Evolutionary conservation across 2,113 vertebrate genomes (phyloP), one percentile per base, ranked within the genome.

Genomic region (Aspiorhynchus laticeps): DNA sequence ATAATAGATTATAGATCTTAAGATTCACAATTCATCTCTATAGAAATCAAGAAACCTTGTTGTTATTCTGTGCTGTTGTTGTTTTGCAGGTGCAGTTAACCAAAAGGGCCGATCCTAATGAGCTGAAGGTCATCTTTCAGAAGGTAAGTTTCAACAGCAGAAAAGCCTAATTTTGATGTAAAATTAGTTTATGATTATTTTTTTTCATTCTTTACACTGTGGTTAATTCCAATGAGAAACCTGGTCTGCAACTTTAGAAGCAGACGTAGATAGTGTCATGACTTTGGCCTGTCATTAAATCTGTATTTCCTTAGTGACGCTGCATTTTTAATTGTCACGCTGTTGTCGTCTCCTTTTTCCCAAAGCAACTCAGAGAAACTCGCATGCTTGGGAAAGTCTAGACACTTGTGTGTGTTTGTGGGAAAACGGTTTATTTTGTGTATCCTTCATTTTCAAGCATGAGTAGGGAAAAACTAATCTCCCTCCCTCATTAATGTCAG

Each of bases 91-190:
- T 98, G 90, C 97, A 97, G 78, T 96, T 94, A 67, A 97, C 96
- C 88, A 99, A 96, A 95, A 94, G 98, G 85, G 98, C 97, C 73
- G 98, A 99, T 92, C 96, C 97, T 5, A 95, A 83, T 87, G 98
- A 98, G 88, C 95, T 99, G 46, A 97, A 97, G 89, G 91, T 69
- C 88, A 95, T 99, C 93, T 99, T 99, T 92, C 95, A 97, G 83
- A 96, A 97, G 97, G 98, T 99, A 96, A 48, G 46, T 48, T 48
- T 43, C 2, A 10, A 43, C 41, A 10, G 41, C 41, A 97, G 92
- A 48, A 48, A 33, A 2, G 48, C 19, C 4, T 61, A n/a, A 38
- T 59, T 59, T 38, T 15, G 5, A 15, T 59, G 2, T 7, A 56
- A 12, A 2, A 33, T 24, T 28, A 21, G 17, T 28, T 26, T 48